Evolutionary conservation across 2,888 invertebrate species (phyloP).

Genomic region (Chloroclysta siterata): DNA sequence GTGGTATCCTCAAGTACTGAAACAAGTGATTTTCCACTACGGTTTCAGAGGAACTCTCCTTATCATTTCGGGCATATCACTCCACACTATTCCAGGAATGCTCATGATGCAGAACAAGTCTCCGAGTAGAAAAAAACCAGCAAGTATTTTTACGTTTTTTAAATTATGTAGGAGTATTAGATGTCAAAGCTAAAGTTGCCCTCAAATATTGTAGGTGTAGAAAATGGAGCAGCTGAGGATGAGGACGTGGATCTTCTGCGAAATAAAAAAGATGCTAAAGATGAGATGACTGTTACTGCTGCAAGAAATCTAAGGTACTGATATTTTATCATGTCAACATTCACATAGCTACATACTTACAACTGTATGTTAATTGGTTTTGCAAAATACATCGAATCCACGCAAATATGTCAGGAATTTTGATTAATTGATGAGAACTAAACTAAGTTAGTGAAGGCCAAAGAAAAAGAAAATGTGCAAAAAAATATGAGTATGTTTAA

Average conservation of each 20-base stretch:
- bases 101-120: conserved; percentile 76
- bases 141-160: conserved; percentile 68
- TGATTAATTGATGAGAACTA: too few species aligned
- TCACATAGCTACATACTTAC: too few species aligned
- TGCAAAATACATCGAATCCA: too few species aligned
- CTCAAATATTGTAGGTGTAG: conserved; percentile 53
- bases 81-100: conserved; percentile 86
- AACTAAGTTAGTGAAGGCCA: too few species aligned
- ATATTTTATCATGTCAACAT: background rate
- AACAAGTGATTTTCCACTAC: conserved; percentile 76
- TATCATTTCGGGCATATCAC: conserved; percentile 84
- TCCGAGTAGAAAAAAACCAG: conserved; percentile 56
- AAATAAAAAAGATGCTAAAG: conserved; percentile 35
- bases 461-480: too few species aligned
- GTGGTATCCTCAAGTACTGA: conserved; percentile 84
- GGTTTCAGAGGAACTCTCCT: conserved; percentile 87
- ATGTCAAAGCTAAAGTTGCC: conserved; percentile 13
- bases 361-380: too few species aligned
- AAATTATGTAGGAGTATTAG: conserved; percentile 30
- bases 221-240: conserved; percentile 43
- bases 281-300: background rate
- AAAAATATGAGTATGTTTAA: too few species aligned
- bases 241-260: conserved; percentile 60
- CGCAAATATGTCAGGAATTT: too few species aligned
- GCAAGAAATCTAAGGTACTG: conserved; percentile 27